phyloP scores from a whole-genome alignment of 2,888 invertebrate species.

The Unio pictorum region DNA sequence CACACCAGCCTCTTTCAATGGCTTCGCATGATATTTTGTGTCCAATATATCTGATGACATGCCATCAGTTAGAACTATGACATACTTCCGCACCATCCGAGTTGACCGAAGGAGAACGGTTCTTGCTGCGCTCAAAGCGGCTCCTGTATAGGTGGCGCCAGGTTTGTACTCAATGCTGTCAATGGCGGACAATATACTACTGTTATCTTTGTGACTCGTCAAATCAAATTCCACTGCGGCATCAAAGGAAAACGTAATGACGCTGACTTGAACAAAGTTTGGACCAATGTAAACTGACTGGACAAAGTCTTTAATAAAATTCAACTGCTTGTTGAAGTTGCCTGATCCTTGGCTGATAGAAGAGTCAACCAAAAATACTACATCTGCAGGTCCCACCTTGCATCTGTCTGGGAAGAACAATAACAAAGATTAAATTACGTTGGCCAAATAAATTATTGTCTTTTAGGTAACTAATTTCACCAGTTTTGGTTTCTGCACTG shows the following conservation, averaged over 20 bases:
- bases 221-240: conserved; percentile 9
- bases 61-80: conserved; percentile 11
- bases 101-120: conserved; percentile 2
- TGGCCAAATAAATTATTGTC: no score
- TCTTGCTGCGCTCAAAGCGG: neutral
- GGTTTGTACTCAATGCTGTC: conserved; percentile 1
- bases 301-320: conserved; percentile 14
- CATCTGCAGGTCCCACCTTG: neutral
- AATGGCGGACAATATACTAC: neutral
- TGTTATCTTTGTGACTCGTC: neutral
- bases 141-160: conserved; percentile 7
- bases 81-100: conserved; percentile 8
- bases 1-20: conserved; percentile 3
- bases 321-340: conserved; percentile 4
- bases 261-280: conserved; percentile 8
- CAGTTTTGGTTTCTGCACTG: no score
- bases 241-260: conserved; percentile 10
- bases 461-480: no score
- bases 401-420: no score
- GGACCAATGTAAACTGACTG: conserved; percentile 8
- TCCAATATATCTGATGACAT: conserved; percentile 1
- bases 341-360: conserved; percentile 1
- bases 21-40: neutral
- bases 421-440: no score
- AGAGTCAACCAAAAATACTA: conserved; percentile 8